Evolutionary conservation across 1,140 invertebrate genomes (phyloP).

Genomic region (Drosophila subobscura): DNA sequence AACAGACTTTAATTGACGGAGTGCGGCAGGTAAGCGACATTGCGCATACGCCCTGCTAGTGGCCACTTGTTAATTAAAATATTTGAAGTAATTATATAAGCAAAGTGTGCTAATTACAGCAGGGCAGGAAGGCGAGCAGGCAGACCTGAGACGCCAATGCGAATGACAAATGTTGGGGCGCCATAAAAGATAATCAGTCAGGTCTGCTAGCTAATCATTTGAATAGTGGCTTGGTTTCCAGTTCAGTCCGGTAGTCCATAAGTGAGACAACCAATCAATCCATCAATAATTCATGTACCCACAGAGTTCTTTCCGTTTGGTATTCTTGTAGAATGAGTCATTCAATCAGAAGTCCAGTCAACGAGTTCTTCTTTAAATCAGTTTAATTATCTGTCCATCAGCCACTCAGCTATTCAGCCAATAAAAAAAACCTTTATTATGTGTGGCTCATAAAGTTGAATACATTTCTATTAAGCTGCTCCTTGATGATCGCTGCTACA

Average conservation of each 20-base stretch:
- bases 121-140: conserved; percentile 6
- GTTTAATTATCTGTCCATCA: conserved; percentile 9
- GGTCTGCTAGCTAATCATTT: conserved; percentile 4
- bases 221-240: conserved; percentile 1
- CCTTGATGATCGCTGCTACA: not conserved
- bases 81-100: conserved; percentile 71
- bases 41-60: conserved; percentile 66
- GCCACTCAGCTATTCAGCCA: conserved; percentile 9
- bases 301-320: too few species aligned
- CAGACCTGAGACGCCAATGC: conserved; percentile 3
- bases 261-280: conserved; percentile 23
- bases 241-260: not conserved
- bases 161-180: conserved; percentile 44
- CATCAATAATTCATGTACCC: conserved; percentile 22
- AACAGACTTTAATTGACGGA: conserved; percentile 63
- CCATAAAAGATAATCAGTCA: conserved; percentile 30
- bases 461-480: too few species aligned
- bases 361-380: not conserved
- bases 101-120: conserved; percentile 43
- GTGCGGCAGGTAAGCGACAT: conserved; percentile 50
- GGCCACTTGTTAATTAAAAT: conserved; percentile 74
- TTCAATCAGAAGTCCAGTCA: not conserved
- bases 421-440: too few species aligned
- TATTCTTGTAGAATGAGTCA: not conserved
- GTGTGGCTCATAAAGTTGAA: too few species aligned